Percentiles rank a stretch among this genome's conserved stretches.
Conservation (phyloP, 2,797 vertebrate genomes). For the Gambelia wislizenii region DNA sequence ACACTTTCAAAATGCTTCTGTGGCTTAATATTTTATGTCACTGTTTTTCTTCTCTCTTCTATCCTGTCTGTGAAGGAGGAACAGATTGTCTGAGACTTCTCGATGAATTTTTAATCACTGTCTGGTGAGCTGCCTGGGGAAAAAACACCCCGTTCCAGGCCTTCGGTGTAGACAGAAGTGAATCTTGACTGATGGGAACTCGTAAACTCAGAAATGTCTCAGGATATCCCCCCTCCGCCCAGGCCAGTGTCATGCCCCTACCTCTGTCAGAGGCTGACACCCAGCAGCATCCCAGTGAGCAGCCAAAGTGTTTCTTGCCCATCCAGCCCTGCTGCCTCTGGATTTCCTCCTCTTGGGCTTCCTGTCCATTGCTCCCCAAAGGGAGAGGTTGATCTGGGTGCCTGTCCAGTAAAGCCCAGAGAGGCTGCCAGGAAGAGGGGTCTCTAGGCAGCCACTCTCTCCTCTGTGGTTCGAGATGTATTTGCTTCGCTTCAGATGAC, state of each 20-base stretch:
- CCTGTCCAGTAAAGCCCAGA: neutral
- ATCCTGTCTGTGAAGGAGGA: neutral
- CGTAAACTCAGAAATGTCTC: neutral
- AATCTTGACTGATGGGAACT: neutral
- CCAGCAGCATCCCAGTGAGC: neutral
- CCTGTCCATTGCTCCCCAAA: no score
- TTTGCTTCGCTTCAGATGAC: neutral
- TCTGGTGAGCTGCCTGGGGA: neutral
- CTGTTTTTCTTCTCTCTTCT: neutral
- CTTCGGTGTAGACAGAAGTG: neutral
- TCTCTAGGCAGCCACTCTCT: neutral
- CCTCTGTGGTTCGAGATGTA: neutral
- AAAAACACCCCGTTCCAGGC: neutral
- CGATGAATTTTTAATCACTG: conserved; percentile 18
- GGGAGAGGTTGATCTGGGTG: neutral
- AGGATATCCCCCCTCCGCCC: no score
- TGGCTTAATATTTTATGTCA: neutral
- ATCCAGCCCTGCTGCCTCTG: neutral
- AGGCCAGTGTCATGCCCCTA: neutral
- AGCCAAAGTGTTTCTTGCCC: neutral
- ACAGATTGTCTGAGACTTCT: conserved; percentile 5
- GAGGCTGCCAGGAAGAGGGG: neutral
- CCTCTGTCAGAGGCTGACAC: neutral
- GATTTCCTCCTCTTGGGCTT: neutral
- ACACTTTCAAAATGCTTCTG: no score